Evolutionary conservation across 2,113 vertebrate species (phyloP), one percentile per base, ranked within the genome.

Genomic region (Trichomycterus rosablanca): DNA sequence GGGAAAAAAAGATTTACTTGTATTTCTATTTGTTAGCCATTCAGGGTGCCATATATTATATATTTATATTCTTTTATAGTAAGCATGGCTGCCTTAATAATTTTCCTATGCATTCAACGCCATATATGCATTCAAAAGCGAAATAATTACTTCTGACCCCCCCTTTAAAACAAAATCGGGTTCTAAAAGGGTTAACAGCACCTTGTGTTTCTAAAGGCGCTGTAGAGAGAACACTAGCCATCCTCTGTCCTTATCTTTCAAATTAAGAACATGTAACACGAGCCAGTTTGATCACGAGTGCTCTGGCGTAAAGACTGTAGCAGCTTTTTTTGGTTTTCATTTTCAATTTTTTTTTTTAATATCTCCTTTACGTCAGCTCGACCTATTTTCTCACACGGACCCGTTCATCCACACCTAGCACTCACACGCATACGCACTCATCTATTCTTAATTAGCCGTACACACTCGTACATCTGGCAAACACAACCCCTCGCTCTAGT

Each of bases 291-390:
- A 84, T 82, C 77, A 75, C 44, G 71, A 77, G 72, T 64, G 67
- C 74, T 76, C 77, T 60, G 81, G 80, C 76, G 75, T 53, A 62
- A 78, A 83, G 70, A 69, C 69, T 74, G 63, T 83, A 86, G 85
- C 84, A 85, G 82, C 82, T 84, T 83, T 82, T 86, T 78, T 83
- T 80, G 45, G 7, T 66, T 68, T 68, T 32, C 67, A 53, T 76
- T 72, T 73, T 79, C 63, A 62, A 56, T 59, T 74, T 75, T 53
- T 66, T 55, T 77, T 68, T 67, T 64, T 12, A 50, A 30, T 4
- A 7, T 3, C 3, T 3, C 3, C 7, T 30, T 30, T 7, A 30
- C 26, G 3, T 30, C 7, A 30, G 26, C 7, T 70, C 56, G 32
- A 42, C 51, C 59, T 28, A 22, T 67, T 59, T 61, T 59, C 26